Percentiles rank a stretch among this genome's conserved stretches.
phyloP scores from a whole-genome alignment of 2,888 invertebrate genomes.

The Scelioninae gen. 1 region DNA sequence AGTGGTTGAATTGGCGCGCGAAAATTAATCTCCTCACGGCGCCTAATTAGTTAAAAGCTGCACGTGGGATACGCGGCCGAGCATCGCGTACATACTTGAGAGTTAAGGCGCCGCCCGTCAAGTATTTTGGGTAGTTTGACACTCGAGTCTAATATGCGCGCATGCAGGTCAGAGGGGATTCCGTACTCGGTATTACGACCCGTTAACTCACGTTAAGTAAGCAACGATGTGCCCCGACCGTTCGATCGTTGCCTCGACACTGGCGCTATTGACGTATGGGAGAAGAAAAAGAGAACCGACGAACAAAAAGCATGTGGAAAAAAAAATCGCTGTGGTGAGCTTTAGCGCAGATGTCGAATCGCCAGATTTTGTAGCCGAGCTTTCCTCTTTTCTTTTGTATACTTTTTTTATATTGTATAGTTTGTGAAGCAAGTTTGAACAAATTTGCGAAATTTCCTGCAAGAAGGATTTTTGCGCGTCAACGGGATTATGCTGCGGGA shows the following conservation, averaged over 20 bases:
- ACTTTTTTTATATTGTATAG: neutral
- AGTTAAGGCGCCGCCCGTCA: conserved; percentile 32
- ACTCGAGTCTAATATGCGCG: conserved; percentile 30
- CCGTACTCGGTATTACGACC: conserved; percentile 43
- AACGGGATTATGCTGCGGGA: conserved; percentile 16
- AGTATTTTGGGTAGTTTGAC: conserved; percentile 45
- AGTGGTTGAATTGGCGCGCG: no score
- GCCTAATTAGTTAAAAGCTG: no score
- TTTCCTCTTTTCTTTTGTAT: conserved; percentile 3
- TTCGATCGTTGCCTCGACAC: conserved; percentile 37
- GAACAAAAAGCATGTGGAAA: conserved; percentile 2
- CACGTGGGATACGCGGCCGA: no score
- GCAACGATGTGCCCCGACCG: conserved; percentile 29
- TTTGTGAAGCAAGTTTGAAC: conserved; percentile 22
- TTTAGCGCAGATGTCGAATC: conserved; percentile 19
- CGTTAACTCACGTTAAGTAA: conserved; percentile 57
- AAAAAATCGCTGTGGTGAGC: conserved; percentile 7
- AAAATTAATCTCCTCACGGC: no score
- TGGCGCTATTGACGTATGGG: conserved; percentile 26
- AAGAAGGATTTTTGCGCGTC: conserved; percentile 21
- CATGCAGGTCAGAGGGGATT: conserved; percentile 43
- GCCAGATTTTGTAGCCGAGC: conserved; percentile 17
- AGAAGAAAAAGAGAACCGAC: conserved; percentile 21
- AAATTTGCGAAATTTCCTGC: conserved; percentile 30
- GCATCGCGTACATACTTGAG: conserved; percentile 28